Evolutionary conservation across 2,888 invertebrate species (phyloP), one percentile per base, ranked within the genome.

Genomic region (Chrysotoxum bicinctum): DNA sequence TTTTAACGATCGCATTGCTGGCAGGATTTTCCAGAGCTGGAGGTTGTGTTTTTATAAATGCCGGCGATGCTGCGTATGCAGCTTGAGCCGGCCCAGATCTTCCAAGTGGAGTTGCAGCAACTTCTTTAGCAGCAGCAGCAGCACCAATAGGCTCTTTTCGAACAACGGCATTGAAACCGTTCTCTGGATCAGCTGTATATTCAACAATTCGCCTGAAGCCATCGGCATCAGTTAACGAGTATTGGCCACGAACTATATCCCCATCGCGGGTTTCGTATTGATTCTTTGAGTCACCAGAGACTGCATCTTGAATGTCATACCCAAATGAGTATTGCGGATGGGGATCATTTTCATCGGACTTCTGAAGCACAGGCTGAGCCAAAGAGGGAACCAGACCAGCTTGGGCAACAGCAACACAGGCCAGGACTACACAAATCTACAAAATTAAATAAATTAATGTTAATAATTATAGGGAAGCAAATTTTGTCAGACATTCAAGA

Each of bases 121-220:
- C 88, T 21, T 89, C 87, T n/a, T 89, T 88, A 5, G 90, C 90
- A 56, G 90, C 48, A 48, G 48, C 21, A 45, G 16, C 89, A 50
- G 89, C 91, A 12, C 89, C 88, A 77, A 91, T 82, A 37, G 91
- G 91, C 75, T 91, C 91, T 72, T 91, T 91, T 8, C 90, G 90
- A 8, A 92, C 92, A 21, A 92, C 91, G 66, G 92, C 92, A 73
- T 92, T 92, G 88, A 92, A 92, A 43, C 92, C 92, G 70, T 92
- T 91, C 73, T 92, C 88, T 62, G 92, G 89, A 85, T 92, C 92
- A 70, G 92, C 90, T 23, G 91, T 91, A 80, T 92, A 92, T 87
- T 92, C 92, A 56, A 92, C 92, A 88, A 91, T 91, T 48, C 92
- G 90, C 78, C 91, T 89, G 75, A 90, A 90, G 10, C 92, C 92